Conservation (phyloP, 2,113 vertebrate species). For the Eudyptes chrysolophus region DNA sequence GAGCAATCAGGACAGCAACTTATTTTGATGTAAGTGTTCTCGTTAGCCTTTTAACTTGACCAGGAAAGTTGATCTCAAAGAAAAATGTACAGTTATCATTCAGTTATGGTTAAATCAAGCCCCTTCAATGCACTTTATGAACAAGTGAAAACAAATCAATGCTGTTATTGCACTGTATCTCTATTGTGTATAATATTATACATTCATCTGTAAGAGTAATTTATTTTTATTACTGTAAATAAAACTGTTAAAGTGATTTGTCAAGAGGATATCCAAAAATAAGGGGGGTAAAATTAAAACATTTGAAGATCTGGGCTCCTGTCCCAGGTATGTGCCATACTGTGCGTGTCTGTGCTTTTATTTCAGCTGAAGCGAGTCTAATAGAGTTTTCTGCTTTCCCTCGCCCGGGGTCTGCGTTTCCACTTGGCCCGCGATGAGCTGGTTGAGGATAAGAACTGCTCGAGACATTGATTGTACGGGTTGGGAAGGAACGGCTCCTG, state of each 20-base stretch:
- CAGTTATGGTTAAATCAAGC: background rate
- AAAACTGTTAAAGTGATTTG: conserved; percentile 64
- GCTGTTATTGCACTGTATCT: conserved; percentile 70
- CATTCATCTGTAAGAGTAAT: conserved; percentile 78
- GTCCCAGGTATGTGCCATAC: conserved; percentile 50
- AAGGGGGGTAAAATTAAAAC: background rate
- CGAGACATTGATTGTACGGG: fast-evolving
- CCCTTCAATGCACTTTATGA: conserved; percentile 71
- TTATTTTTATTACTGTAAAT: conserved; percentile 85
- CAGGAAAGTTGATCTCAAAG: background rate
- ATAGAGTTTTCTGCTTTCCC: background rate
- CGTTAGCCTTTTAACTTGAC: background rate
- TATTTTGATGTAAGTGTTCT: background rate
- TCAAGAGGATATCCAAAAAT: conserved; percentile 43
- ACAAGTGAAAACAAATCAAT: conserved; percentile 51
- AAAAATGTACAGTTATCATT: background rate
- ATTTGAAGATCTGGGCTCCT: conserved; percentile 36
- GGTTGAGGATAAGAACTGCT: background rate
- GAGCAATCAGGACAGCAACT: background rate
- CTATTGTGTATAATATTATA: conserved; percentile 74
- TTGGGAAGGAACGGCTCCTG: background rate
- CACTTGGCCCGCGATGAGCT: background rate
- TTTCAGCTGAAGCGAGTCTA: background rate
- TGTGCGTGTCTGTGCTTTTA: background rate
- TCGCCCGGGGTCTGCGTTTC: fast-evolving